A percentile compares a stretch with the other conserved stretches of the same genome.
phyloP scores from a whole-genome alignment of 2,797 vertebrate species.

The Thaleichthys pacificus region DNA sequence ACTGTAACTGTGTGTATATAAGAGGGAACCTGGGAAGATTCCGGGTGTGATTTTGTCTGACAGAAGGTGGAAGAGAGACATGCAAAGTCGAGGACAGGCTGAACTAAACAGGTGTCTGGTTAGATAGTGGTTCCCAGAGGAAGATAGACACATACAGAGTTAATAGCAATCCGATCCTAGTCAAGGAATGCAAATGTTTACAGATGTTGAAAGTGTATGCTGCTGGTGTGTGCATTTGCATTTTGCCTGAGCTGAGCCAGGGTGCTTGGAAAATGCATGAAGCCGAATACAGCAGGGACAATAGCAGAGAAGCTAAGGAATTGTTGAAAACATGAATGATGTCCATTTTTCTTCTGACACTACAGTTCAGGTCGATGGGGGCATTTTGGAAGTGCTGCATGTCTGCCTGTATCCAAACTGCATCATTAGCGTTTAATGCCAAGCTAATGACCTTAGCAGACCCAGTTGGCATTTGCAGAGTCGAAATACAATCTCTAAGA shows the following conservation, averaged over 20 bases:
- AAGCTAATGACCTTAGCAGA: conserved; percentile 43
- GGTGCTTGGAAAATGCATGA: not conserved
- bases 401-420: conserved; percentile 37
- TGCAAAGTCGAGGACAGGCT: not conserved
- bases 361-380: conserved; percentile 5
- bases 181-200: conserved; percentile 12
- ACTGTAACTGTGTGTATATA: conserved; percentile 21
- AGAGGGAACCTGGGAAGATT: conserved; percentile 13
- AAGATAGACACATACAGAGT: conserved; percentile 23
- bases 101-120: conserved; percentile 28
- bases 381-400: not conserved
- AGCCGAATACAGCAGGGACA: not conserved
- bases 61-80: not conserved
- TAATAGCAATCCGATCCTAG: conserved; percentile 25
- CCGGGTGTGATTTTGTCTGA: conserved; percentile 8
- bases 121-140: conserved; percentile 29
- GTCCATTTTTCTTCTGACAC: conserved; percentile 19
- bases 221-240: not conserved
- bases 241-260: not conserved
- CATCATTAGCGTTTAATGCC: conserved; percentile 52
- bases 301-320: conserved; percentile 2
- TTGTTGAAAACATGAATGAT: conserved; percentile 11
- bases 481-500: conserved; percentile 36
- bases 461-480: conserved; percentile 44
- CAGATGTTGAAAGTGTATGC: not conserved